Conservation (phyloP, 2,888 invertebrate species). For the Pterostichus madidus region DNA sequence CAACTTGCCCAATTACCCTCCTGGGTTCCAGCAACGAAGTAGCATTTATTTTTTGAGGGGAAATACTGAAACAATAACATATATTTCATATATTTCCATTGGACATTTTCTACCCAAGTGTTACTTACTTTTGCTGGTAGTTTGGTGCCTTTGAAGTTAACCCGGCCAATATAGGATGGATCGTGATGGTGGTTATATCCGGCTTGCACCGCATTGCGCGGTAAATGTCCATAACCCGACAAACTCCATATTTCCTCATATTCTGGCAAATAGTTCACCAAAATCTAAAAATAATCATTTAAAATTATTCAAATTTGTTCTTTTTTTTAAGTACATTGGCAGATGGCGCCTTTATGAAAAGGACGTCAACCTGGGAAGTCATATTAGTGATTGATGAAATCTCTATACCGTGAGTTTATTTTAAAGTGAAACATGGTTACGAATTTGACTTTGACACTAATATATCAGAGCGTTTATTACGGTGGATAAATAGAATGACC, state of each 20-base stretch:
- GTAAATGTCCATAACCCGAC: slow-evolving; percentile 27
- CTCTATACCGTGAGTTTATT: too few relatives aligned
- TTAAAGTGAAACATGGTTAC: too few relatives aligned
- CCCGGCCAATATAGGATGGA: slow-evolving; percentile 28
- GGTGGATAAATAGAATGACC: too few relatives aligned
- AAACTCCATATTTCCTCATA: slow-evolving; percentile 16
- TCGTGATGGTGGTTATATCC: slow-evolving; percentile 24
- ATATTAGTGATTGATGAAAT: too few relatives aligned
- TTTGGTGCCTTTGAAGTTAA: slow-evolving; percentile 24
- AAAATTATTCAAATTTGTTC: too few relatives aligned
- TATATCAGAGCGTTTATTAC: too few relatives aligned
- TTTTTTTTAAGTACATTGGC: too few relatives aligned
- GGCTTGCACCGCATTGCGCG: slow-evolving; percentile 25
- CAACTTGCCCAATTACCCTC: slow-evolving; percentile 40
- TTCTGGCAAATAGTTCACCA: slow-evolving; percentile 20
- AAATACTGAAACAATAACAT: slow-evolving; percentile 26
- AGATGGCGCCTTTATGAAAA: too few relatives aligned
- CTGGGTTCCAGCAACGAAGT: slow-evolving; percentile 10
- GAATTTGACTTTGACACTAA: too few relatives aligned
- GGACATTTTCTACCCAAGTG: background rate
- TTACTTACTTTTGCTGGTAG: slow-evolving; percentile 30
- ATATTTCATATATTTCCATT: background rate
- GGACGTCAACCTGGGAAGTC: too few relatives aligned
- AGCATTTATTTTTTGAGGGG: slow-evolving; percentile 39
- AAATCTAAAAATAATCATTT: slow-evolving; percentile 7